Conservation (phyloP, 2,888 invertebrate species). For the Platycheirus albimanus region DNA sequence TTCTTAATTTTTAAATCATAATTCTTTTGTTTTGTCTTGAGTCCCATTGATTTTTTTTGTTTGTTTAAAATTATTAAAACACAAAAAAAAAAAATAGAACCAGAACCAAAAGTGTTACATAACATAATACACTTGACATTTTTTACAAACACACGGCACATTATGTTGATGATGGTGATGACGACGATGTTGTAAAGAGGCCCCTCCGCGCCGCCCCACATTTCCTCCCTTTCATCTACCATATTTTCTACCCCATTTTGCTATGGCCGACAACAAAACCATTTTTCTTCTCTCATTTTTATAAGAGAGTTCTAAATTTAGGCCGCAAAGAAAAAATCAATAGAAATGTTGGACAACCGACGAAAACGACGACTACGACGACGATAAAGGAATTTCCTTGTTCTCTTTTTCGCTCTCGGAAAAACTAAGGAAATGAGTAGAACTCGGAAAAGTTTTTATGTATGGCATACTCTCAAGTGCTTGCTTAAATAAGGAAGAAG, state of each 20-base stretch:
- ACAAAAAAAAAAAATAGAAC: background rate
- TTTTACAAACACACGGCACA: constrained; percentile 38
- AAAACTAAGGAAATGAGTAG: constrained; percentile 51
- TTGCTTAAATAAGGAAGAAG: background rate
- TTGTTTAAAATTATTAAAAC: constrained; percentile 13
- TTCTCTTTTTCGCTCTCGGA: background rate
- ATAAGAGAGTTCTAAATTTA: constrained; percentile 67
- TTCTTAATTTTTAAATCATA: constrained; percentile 21
- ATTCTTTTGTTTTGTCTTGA: constrained; percentile 12
- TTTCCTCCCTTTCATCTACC: background rate
- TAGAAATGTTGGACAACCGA: constrained; percentile 44
- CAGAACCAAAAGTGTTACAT: constrained; percentile 63
- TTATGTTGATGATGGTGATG: constrained; percentile 18
- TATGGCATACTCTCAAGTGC: background rate
- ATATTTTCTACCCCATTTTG: background rate
- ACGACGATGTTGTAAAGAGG: constrained; percentile 46
- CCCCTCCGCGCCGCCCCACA: background rate
- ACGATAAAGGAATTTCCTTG: constrained; percentile 45
- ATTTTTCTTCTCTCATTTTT: constrained; percentile 15
- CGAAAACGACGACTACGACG: no score
- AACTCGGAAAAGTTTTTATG: background rate
- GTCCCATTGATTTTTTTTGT: constrained; percentile 24
- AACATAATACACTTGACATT: constrained; percentile 71
- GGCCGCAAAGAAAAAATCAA: constrained; percentile 62
- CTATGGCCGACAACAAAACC: background rate